Conservation (phyloP, 1,140 invertebrate genomes). For the Neodiprion pinetum region DNA sequence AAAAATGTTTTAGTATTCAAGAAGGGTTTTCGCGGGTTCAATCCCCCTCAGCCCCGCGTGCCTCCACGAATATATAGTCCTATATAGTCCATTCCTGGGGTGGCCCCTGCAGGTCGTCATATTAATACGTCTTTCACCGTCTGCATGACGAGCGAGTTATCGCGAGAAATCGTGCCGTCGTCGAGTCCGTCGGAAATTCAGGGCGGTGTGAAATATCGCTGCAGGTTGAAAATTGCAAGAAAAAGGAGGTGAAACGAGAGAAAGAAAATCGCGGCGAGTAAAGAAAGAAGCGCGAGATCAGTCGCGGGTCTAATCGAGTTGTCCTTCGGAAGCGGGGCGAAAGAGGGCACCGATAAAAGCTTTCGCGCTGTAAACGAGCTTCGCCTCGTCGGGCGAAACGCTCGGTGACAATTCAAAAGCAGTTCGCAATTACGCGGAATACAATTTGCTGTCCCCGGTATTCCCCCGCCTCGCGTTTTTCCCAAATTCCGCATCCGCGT, state of each 20-base stretch:
- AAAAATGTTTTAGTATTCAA: slow-evolving; percentile 4
- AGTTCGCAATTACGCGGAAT: slow-evolving; percentile 4
- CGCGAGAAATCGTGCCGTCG: neutral
- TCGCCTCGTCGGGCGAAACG: neutral
- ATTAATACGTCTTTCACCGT: slow-evolving; percentile 4
- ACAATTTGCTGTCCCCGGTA: neutral
- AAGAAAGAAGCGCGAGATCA: neutral
- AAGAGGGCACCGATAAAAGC: slow-evolving; percentile 1
- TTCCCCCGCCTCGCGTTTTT: neutral
- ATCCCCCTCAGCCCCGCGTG: neutral
- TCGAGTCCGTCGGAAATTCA: too few species aligned
- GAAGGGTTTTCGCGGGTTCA: neutral
- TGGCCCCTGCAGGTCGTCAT: neutral
- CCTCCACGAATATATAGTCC: neutral
- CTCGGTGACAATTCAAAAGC: slow-evolving; percentile 3
- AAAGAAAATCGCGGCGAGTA: neutral
- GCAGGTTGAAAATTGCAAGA: too few species aligned
- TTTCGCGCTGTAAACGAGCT: neutral
- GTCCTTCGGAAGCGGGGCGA: neutral
- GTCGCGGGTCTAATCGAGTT: slow-evolving; percentile 4
- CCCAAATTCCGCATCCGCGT: neutral
- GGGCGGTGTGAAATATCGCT: too few species aligned
- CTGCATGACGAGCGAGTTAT: neutral
- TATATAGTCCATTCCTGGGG: neutral
- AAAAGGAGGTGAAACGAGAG: neutral